These are phyloP conservation scores for Liposcelis brunnea DNA, from an alignment of 2,888 invertebrate species.

Conservation along the genomic window DNA sequence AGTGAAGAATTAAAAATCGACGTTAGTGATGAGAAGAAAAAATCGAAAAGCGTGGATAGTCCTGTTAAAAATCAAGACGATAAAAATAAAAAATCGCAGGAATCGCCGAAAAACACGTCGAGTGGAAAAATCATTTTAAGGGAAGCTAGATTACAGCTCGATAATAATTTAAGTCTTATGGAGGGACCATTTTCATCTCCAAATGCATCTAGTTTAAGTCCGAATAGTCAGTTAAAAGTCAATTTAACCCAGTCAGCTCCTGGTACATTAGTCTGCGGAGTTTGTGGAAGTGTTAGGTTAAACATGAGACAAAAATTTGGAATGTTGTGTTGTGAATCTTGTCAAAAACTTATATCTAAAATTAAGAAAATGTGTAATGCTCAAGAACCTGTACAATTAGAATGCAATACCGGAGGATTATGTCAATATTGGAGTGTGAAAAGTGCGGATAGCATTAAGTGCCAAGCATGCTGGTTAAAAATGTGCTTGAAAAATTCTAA, in stretches of 20 bases:
- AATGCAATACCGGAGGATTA: conserved; percentile 32
- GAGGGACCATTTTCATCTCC: conserved; percentile 49
- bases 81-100: conserved; percentile 12
- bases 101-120: conserved; percentile 17
- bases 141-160: conserved; percentile 47
- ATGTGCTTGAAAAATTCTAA: conserved; percentile 66
- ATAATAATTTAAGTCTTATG: conserved; percentile 25
- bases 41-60: conserved; percentile 20
- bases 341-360: conserved; percentile 71
- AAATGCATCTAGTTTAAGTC: conserved; percentile 19
- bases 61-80: too few species aligned
- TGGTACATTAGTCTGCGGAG: conserved; percentile 43
- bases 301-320: conserved; percentile 70
- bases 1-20: conserved; percentile 7
- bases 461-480: conserved; percentile 76
- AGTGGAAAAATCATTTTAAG: conserved; percentile 51
- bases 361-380: conserved; percentile 37
- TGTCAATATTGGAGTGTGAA: conserved; percentile 45
- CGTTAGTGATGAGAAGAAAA: conserved; percentile 19
- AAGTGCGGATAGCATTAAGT: conserved; percentile 55
- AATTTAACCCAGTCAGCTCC: conserved; percentile 14
- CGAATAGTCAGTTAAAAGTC: conserved; percentile 9
- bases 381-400: too few species aligned
- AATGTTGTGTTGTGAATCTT: conserved; percentile 68
- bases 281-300: conserved; percentile 59